Conservation (phyloP, 2,113 vertebrate species). For the Ranitomeya imitator region DNA sequence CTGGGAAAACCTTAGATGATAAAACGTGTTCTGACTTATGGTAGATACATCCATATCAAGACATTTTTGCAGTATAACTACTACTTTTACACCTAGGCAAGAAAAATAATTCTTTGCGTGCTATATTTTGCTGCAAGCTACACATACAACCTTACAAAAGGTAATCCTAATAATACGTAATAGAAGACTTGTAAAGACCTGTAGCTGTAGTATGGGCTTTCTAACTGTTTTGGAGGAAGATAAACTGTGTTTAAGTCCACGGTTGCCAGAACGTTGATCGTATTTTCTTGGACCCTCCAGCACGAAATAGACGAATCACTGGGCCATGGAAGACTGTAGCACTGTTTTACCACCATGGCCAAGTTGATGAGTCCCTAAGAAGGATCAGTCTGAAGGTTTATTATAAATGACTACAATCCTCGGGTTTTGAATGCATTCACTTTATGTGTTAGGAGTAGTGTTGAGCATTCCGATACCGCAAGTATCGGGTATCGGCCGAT, state of each 20-base stretch:
- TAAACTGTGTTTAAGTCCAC: slow-evolving; percentile 18
- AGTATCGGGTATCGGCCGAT: too few species aligned
- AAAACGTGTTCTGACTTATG: background rate
- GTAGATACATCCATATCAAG: too few species aligned
- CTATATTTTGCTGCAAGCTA: background rate
- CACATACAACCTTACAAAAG: background rate
- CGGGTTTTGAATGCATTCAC: slow-evolving; percentile 49
- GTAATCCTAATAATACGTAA: background rate
- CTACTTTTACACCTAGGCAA: background rate
- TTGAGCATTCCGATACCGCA: too few species aligned
- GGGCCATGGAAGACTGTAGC: slow-evolving; percentile 16
- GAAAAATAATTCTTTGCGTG: background rate
- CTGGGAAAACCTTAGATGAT: background rate
- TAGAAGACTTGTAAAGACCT: background rate
- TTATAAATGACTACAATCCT: slow-evolving; percentile 56
- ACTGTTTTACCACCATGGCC: slow-evolving; percentile 8
- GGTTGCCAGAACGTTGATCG: background rate
- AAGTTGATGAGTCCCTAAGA: slow-evolving; percentile 43
- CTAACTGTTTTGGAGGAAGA: slow-evolving; percentile 11
- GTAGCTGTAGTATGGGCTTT: background rate
- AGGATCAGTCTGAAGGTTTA: slow-evolving; percentile 51
- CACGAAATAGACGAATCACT: slow-evolving; percentile 13
- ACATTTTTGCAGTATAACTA: background rate
- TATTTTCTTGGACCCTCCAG: slow-evolving; percentile 3
- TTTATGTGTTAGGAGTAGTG: slow-evolving; percentile 51